Evolutionary conservation across 2,888 invertebrate species (phyloP), one percentile per base, ranked within the genome.

Genomic region (Alloplasta piceator): DNA sequence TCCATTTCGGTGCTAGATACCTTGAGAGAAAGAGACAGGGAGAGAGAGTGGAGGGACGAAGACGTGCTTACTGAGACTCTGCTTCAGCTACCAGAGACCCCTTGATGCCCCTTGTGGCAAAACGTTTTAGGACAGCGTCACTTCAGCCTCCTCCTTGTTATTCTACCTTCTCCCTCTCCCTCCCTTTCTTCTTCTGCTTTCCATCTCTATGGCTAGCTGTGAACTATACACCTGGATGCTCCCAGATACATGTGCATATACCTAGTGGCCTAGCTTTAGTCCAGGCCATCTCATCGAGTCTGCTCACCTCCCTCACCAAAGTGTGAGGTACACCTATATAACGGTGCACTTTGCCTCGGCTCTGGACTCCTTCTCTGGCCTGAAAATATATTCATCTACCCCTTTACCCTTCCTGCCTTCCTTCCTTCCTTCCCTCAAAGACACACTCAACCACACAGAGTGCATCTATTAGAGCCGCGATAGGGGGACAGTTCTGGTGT

Each of bases 1-100:
- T 91, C 90, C 91, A 90, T 90, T 90, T 88, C 88, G 83, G 83
- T 75, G 46, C 67, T 77, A 74, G 80, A 72, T 81, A 76, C 70
- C 76, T 56, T 63, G 52, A 61, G 55, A 60, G 72, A 63, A 48
- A 10, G 56, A 56, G 26, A 56, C 26, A 56, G 36, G 5, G 36
- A 56, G 56, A 56, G 55, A 56, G 55, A 56, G 36, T 26, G 55
- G 26, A 36, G 52, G 14, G 52, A 56, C 26, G 56, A n/a, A 56
- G 36, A 56, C 26, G 48, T 58, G 71, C 77, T 66, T 7, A 67
- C 67, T 71, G 78, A 61, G 64, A 61, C 75, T 73, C 83, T 67
- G 63, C 79, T 78, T 78, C 80, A 73, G 73, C 83, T 72, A 73
- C 75, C 78, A 66, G 75, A 81, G 67, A 70, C 82, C 63, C 64